These are phyloP conservation scores for Eupithecia insigniata DNA, from an alignment of 2,888 invertebrate species.

Conservation along the genomic window DNA sequence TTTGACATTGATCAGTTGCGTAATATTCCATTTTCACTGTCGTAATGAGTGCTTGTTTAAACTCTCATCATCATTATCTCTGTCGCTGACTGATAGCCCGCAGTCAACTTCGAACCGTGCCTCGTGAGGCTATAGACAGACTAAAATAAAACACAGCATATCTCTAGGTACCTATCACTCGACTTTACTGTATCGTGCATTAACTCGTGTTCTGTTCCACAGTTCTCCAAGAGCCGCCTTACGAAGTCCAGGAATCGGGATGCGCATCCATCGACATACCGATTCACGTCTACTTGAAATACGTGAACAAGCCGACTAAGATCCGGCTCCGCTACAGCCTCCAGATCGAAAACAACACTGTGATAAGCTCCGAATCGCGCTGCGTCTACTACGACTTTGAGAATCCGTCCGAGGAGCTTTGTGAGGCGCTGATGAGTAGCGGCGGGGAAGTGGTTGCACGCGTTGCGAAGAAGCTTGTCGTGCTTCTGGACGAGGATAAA, in stretches of 20 bases:
- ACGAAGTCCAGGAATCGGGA: constrained; percentile 81
- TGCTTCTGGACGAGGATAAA: constrained; percentile 61
- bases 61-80: constrained; percentile 68
- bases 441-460: constrained; percentile 73
- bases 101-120: constrained; percentile 49
- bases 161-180: constrained; percentile 55
- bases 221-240: constrained; percentile 81
- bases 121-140: constrained; percentile 20
- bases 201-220: constrained; percentile 36
- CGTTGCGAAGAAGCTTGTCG: constrained; percentile 60
- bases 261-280: constrained; percentile 78
- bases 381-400: constrained; percentile 76
- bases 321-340: constrained; percentile 75
- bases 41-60: constrained; percentile 51
- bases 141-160: constrained; percentile 21
- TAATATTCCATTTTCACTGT: constrained; percentile 38
- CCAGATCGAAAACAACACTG: constrained; percentile 72
- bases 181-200: constrained; percentile 48
- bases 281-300: constrained; percentile 79
- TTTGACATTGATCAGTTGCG: constrained; percentile 36
- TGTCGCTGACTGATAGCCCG: constrained; percentile 59
- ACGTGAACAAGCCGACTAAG: constrained; percentile 73
- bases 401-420: constrained; percentile 71
- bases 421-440: constrained; percentile 70
- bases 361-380: constrained; percentile 69